A percentile compares a stretch with the other conserved stretches of the same genome.
Evolutionary conservation across 2,888 invertebrate species (phyloP).

Genomic region (Tenthredo distinguenda): DNA sequence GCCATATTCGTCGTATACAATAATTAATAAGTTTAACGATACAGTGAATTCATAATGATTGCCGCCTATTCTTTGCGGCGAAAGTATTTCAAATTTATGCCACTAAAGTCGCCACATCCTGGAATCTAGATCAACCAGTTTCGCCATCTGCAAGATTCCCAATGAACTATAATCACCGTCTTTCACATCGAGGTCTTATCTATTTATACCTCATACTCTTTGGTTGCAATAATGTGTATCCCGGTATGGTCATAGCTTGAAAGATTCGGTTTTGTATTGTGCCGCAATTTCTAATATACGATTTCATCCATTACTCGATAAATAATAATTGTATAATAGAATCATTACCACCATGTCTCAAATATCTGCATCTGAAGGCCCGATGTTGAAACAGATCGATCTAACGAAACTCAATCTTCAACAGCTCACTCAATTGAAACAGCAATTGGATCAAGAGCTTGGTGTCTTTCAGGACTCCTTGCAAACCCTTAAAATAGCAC

Average conservation of each 20-base stretch:
- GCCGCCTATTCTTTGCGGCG: background rate
- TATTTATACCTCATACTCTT: background rate
- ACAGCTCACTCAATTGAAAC: conserved; percentile 91
- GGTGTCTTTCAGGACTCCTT: conserved; percentile 94
- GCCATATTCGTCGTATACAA: too few relatives aligned
- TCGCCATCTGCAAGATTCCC: background rate
- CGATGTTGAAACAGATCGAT: conserved; percentile 88
- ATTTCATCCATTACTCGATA: background rate
- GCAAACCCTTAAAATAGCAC: conserved; percentile 93
- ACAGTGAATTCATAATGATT: background rate
- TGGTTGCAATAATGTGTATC: conserved; percentile 5
- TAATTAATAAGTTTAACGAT: background rate
- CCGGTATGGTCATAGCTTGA: conserved; percentile 35
- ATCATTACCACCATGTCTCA: conserved; percentile 79
- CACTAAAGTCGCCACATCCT: background rate
- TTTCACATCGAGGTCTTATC: background rate
- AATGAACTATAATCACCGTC: background rate
- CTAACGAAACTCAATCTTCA: conserved; percentile 89
- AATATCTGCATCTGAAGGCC: conserved; percentile 82
- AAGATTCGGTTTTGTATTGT: background rate
- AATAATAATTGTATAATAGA: background rate
- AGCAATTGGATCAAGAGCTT: conserved; percentile 95
- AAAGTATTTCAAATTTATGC: background rate
- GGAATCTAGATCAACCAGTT: background rate
- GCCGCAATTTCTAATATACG: background rate